Percentiles rank a stretch among this genome's conserved stretches.
These are phyloP conservation scores for Lepidocyrtinus sp. DNA, from an alignment of 2,888 invertebrate species.

Conservation along the genomic window DNA sequence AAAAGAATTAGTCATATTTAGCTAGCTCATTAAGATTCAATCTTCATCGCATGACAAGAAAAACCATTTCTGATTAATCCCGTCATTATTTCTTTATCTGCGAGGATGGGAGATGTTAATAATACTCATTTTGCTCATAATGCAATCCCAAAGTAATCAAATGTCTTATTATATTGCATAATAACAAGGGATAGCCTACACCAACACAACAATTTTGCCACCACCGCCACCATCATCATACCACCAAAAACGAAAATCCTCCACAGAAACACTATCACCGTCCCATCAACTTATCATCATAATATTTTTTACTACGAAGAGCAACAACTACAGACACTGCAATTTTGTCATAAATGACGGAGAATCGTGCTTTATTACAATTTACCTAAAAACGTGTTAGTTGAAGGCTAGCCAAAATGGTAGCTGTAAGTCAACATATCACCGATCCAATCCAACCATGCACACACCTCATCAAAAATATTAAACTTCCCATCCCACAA, in stretches of 20 bases:
- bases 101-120: neutral
- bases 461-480: neutral
- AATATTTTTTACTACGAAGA: neutral
- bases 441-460: neutral
- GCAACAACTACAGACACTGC: neutral
- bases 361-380: slow-evolving; percentile 27
- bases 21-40: slow-evolving; percentile 24
- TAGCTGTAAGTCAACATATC: too few species aligned
- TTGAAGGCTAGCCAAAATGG: slow-evolving; percentile 18
- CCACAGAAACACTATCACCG: too few species aligned
- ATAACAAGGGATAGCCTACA: neutral
- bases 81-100: neutral
- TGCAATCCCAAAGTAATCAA: slow-evolving; percentile 21
- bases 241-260: too few species aligned
- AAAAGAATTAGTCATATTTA: slow-evolving; percentile 44
- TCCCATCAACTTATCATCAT: too few species aligned
- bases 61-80: slow-evolving; percentile 11
- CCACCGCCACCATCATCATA: too few species aligned
- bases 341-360: slow-evolving; percentile 12
- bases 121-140: slow-evolving; percentile 12
- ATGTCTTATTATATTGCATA: slow-evolving; percentile 16
- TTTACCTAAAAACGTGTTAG: slow-evolving; percentile 21
- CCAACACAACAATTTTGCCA: too few species aligned
- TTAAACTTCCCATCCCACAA: neutral
- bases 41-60: slow-evolving; percentile 1